Evolutionary conservation across 92 coral and sea anemone species (phyloP).

Genomic region (Palythoa grandiflora): DNA sequence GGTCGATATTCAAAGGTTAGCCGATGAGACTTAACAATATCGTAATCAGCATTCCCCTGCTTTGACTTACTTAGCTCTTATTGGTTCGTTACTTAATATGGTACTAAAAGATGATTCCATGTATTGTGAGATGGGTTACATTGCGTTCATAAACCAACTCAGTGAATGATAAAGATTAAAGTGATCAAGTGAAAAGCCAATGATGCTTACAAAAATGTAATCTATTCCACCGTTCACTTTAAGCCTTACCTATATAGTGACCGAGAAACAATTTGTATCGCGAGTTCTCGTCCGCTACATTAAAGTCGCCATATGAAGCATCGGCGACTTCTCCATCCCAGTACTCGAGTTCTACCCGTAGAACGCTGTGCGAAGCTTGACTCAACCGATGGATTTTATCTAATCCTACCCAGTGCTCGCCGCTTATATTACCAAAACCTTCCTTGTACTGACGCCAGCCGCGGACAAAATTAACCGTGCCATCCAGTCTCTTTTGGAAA

Average conservation of each 20-base stretch:
- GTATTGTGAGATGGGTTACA: too few species aligned
- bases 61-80: too few species aligned
- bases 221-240: not conserved
- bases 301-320: conserved; percentile 7
- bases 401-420: conserved; percentile 49
- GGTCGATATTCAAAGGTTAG: too few species aligned
- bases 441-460: conserved; percentile 42
- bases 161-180: too few species aligned
- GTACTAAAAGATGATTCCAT: too few species aligned
- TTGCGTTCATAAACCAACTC: too few species aligned
- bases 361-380: not conserved
- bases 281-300: conserved; percentile 27
- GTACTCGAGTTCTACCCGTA: conserved; percentile 23
- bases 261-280: not conserved
- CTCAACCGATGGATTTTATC: conserved; percentile 44
- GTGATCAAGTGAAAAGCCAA: too few species aligned
- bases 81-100: too few species aligned
- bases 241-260: conserved; percentile 19
- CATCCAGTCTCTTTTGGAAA: conserved; percentile 42
- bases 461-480: conserved; percentile 48
- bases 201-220: too few species aligned
- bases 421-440: conserved; percentile 34
- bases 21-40: too few species aligned
- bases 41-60: too few species aligned
- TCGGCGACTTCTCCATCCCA: not conserved